Conservation (phyloP, 2,113 vertebrate genomes). For the Manacus vitellinus region DNA sequence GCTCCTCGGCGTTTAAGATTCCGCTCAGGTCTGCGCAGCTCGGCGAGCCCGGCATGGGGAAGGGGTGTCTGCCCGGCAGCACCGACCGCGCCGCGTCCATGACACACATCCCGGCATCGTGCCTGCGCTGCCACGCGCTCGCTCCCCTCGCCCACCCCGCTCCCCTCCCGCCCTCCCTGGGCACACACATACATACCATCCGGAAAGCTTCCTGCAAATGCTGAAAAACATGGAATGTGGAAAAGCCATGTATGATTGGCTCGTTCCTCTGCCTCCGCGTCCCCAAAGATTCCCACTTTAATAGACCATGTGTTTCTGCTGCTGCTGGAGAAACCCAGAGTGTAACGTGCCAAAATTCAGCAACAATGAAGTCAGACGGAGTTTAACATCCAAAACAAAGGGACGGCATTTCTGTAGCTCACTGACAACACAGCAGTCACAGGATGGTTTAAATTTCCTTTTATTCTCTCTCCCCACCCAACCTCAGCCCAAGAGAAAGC, state of each 20-base stretch:
- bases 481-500: constrained; percentile 39
- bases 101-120: neutral
- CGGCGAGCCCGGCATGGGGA: constrained; percentile 45
- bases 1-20: constrained; percentile 55
- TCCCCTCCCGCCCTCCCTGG: neutral
- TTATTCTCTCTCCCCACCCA: constrained; percentile 41
- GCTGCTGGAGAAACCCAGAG: constrained; percentile 52
- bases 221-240: neutral
- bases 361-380: constrained; percentile 41
- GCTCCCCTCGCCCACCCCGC: neutral
- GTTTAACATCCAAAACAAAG: constrained; percentile 41
- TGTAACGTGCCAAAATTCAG: constrained; percentile 28
- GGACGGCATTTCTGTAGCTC: constrained; percentile 11
- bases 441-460: constrained; percentile 11
- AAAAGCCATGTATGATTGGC: constrained; percentile 13
- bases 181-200: constrained; percentile 6
- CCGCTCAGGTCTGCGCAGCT: constrained; percentile 70
- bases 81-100: neutral
- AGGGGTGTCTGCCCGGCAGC: constrained; percentile 60
- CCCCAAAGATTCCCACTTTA: constrained; percentile 42
- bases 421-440: neutral
- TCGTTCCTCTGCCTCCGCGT: constrained; percentile 29
- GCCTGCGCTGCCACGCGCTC: neutral
- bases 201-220: neutral
- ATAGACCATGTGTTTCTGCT: constrained; percentile 45